phyloP scores from a whole-genome alignment of 2,888 invertebrate species.

The Papilio demoleus region DNA sequence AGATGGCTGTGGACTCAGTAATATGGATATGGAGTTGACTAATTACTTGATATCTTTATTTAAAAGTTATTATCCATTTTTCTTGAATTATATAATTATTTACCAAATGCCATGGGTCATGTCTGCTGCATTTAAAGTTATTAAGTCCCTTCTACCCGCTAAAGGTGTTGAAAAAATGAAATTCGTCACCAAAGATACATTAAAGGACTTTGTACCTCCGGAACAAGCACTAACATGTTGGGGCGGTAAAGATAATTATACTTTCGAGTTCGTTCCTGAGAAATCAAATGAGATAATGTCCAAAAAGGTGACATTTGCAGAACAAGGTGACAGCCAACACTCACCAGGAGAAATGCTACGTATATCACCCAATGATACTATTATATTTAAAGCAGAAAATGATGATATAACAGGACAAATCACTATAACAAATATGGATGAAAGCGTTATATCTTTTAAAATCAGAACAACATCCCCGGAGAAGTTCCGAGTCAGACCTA shows the following conservation, averaged over 20 bases:
- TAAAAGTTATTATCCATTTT: constrained; percentile 94
- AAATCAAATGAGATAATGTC: constrained; percentile 66
- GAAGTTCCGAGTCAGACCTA: constrained; percentile 96
- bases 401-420: constrained; percentile 87
- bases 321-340: constrained; percentile 62
- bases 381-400: constrained; percentile 87
- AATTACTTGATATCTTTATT: constrained; percentile 94
- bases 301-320: constrained; percentile 76
- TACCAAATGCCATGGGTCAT: constrained; percentile 98
- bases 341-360: constrained; percentile 83
- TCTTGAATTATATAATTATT: constrained; percentile 94
- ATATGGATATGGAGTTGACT: constrained; percentile 96
- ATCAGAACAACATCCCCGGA: constrained; percentile 98
- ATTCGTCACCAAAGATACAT: constrained; percentile 89
- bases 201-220: constrained; percentile 89
- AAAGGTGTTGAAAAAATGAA: constrained; percentile 95
- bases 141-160: constrained; percentile 93
- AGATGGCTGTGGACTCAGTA: constrained; percentile 92
- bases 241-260: constrained; percentile 91
- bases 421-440: constrained; percentile 87
- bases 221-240: constrained; percentile 90
- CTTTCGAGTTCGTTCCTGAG: constrained; percentile 88
- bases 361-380: constrained; percentile 87
- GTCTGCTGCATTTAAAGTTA: constrained; percentile 95
- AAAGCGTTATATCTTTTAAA: constrained; percentile 82